phyloP scores from a whole-genome alignment of 2,797 vertebrate species.

The Aselliscus stoliczkanus region DNA sequence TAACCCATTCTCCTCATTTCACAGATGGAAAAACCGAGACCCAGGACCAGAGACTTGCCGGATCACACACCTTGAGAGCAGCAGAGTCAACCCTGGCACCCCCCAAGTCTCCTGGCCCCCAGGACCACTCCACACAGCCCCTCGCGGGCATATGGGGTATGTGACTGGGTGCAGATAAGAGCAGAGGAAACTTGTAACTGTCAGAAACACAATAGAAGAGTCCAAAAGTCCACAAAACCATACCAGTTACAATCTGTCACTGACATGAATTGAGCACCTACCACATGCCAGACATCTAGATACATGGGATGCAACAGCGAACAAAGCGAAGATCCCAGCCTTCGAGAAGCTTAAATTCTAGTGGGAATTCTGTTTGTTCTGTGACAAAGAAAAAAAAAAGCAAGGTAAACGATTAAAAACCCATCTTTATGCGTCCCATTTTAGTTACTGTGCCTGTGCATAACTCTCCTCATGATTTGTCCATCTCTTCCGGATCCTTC shows the following conservation, averaged over 20 bases:
- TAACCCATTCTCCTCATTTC: not conserved
- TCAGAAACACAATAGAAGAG: not conserved
- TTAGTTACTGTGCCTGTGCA: accelerated
- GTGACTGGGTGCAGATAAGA: too few species aligned
- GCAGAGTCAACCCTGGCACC: not conserved
- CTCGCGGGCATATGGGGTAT: not conserved
- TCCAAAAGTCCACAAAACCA: not conserved
- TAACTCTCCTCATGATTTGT: not conserved
- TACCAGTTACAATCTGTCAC: not conserved
- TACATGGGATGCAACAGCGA: not conserved
- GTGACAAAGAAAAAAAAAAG: not conserved
- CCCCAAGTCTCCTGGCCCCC: not conserved
- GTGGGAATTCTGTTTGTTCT: not conserved
- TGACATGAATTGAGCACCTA: not conserved
- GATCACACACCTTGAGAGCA: not conserved
- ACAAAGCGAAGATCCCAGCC: not conserved
- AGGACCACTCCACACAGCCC: not conserved
- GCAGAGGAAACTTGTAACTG: not conserved
- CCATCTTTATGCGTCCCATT: accelerated
- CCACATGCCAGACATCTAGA: not conserved
- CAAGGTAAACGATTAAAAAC: not conserved
- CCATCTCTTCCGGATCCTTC: not conserved
- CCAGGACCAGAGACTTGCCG: not conserved
- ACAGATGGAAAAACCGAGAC: not conserved
- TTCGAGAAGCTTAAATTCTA: not conserved